These are phyloP conservation scores for Asarcornis scutulata DNA, from an alignment of 2,113 vertebrate genomes.

Conservation along the genomic window DNA sequence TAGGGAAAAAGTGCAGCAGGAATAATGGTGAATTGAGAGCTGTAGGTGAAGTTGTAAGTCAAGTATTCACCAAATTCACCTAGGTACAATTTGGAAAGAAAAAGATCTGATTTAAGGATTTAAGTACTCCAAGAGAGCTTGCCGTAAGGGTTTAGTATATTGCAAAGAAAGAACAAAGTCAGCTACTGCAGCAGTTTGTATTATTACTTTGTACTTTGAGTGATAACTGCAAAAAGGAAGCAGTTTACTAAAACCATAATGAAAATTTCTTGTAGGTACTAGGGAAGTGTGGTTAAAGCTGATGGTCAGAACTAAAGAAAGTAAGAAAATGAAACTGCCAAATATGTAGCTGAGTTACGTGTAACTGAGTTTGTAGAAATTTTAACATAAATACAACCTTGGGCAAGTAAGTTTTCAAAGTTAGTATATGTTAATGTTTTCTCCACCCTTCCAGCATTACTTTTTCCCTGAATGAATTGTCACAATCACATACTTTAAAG, in stretches of 20 bases:
- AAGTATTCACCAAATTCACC: background rate
- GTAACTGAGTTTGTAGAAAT: background rate
- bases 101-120: background rate
- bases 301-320: background rate
- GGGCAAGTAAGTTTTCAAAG: background rate
- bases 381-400: background rate
- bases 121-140: background rate
- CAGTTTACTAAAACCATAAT: background rate
- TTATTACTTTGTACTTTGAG: background rate
- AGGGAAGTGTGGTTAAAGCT: background rate
- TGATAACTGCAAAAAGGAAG: background rate
- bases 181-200: background rate
- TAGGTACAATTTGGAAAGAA: background rate
- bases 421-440: background rate
- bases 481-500: background rate
- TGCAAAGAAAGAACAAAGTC: background rate
- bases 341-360: background rate
- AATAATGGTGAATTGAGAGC: background rate
- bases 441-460: background rate
- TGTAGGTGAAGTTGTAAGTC: background rate
- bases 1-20: background rate
- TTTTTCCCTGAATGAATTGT: background rate
- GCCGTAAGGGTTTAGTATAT: fast-evolving
- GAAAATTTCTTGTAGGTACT: background rate
- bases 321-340: background rate